Conservation (phyloP, 2,888 invertebrate species). For the Sphaerophoria taeniata region DNA sequence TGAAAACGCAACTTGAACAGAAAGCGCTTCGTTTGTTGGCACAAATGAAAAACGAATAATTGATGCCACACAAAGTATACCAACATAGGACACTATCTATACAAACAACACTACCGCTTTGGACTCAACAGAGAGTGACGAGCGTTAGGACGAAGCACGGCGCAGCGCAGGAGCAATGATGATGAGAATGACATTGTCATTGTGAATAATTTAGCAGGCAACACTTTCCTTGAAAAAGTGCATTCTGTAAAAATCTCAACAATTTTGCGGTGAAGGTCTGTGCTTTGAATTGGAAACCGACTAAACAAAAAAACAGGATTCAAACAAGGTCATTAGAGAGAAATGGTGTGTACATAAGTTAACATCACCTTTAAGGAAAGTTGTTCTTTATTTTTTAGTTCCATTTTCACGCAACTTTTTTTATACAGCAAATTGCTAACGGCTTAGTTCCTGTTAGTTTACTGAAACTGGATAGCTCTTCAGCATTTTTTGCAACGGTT, state of each 20-base stretch:
- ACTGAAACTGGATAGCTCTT: too few species aligned
- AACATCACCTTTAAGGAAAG: constrained; percentile 1
- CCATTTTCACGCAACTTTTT: too few species aligned
- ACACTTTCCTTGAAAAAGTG: constrained; percentile 46
- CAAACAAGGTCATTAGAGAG: constrained; percentile 39
- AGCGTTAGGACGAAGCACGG: constrained; percentile 21
- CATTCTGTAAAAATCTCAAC: constrained; percentile 52
- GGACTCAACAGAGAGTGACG: too few species aligned
- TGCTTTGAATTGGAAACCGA: constrained; percentile 20
- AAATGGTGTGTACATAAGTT: constrained; percentile 1
- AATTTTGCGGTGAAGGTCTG: constrained; percentile 45
- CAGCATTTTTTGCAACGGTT: too few species aligned
- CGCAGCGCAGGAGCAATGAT: constrained; percentile 22
- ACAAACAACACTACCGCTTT: not conserved
- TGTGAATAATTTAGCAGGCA: constrained; percentile 63
- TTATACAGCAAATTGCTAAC: too few species aligned
- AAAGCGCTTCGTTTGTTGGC: constrained; percentile 22
- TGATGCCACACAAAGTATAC: constrained; percentile 26
- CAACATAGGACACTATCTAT: not conserved
- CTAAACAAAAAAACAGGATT: not conserved
- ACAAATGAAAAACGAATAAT: constrained; percentile 38
- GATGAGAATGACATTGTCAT: constrained; percentile 69
- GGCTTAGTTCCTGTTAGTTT: too few species aligned
- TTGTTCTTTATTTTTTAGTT: constrained; percentile 15
- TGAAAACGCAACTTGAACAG: constrained; percentile 35